Percentiles rank a stretch among this genome's conserved stretches.
These are phyloP conservation scores for Oligia fasciuncula DNA, from an alignment of 2,888 invertebrate genomes.

Conservation along the genomic window DNA sequence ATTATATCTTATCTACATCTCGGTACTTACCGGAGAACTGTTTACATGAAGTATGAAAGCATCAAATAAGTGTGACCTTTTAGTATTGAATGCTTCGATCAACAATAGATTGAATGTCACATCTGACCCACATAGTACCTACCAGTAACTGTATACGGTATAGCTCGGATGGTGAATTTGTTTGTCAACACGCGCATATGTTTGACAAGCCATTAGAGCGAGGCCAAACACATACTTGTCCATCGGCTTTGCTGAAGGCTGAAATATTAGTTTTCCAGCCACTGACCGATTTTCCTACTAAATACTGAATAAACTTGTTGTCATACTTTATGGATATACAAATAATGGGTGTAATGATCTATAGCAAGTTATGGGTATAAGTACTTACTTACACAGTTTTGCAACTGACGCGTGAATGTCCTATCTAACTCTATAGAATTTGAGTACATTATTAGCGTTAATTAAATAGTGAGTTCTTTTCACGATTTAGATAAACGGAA, in stretches of 20 bases:
- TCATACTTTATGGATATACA: slow-evolving; percentile 42
- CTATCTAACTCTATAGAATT: neutral
- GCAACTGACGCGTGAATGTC: slow-evolving; percentile 4
- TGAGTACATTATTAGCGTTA: neutral
- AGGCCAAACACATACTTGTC: slow-evolving; percentile 69
- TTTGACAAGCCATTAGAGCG: slow-evolving; percentile 86
- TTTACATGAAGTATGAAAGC: slow-evolving; percentile 46
- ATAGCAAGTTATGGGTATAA: slow-evolving; percentile 20
- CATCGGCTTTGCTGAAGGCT: slow-evolving; percentile 51
- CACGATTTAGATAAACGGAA: neutral
- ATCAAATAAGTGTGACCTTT: slow-evolving; percentile 52
- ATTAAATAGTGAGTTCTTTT: slow-evolving; percentile 8
- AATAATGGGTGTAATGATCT: slow-evolving; percentile 36
- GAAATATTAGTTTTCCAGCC: slow-evolving; percentile 59
- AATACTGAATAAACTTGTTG: slow-evolving; percentile 40
- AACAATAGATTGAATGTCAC: slow-evolving; percentile 41
- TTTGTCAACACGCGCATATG: slow-evolving; percentile 79
- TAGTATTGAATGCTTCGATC: slow-evolving; percentile 23
- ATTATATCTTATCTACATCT: slow-evolving; percentile 36
- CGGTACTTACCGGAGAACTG: slow-evolving; percentile 19
- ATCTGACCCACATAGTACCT: slow-evolving; percentile 71
- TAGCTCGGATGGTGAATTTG: slow-evolving; percentile 70
- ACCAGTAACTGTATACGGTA: slow-evolving; percentile 70
- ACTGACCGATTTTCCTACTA: slow-evolving; percentile 55
- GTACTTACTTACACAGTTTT: slow-evolving; percentile 19